Evolutionary conservation across 2,113 vertebrate species (phyloP).

Genomic region (Alouatta palliata): DNA sequence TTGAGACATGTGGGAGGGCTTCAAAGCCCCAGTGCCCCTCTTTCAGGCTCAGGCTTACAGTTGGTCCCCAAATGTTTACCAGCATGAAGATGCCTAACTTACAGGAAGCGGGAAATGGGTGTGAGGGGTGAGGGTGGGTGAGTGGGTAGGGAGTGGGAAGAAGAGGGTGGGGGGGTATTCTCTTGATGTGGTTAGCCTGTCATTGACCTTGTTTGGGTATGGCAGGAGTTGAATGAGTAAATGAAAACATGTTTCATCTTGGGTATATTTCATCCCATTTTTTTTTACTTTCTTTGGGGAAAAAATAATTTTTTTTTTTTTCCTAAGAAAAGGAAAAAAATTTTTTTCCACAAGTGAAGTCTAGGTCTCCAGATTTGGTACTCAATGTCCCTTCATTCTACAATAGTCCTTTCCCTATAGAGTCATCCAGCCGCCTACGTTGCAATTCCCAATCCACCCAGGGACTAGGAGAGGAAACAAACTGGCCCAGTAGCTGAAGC

Average conservation of each 20-base stretch:
- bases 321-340: slow-evolving; percentile 61
- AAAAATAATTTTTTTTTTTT: slow-evolving; percentile 28
- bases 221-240: slow-evolving; percentile 85
- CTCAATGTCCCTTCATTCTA: slow-evolving; percentile 20
- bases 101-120: slow-evolving; percentile 87
- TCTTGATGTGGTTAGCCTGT: slow-evolving; percentile 96
- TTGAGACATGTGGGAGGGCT: slow-evolving; percentile 83
- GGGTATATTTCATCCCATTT: slow-evolving; percentile 81
- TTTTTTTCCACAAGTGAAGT: slow-evolving; percentile 43
- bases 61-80: slow-evolving; percentile 87
- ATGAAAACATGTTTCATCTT: slow-evolving; percentile 83
- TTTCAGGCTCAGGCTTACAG: slow-evolving; percentile 81
- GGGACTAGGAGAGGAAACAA: slow-evolving; percentile 7
- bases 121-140: slow-evolving; percentile 84
- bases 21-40: slow-evolving; percentile 80
- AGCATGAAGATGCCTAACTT: slow-evolving; percentile 87
- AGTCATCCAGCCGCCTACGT: neutral
- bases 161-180: slow-evolving; percentile 88
- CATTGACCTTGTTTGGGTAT: slow-evolving; percentile 88
- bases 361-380: slow-evolving; percentile 58
- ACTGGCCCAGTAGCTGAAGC: slow-evolving; percentile 68
- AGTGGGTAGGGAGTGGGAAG: slow-evolving; percentile 81
- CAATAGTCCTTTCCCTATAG: slow-evolving; percentile 16
- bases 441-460: neutral
- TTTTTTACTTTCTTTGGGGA: slow-evolving; percentile 79